Conservation (phyloP, 2,113 vertebrate genomes). For the Tachysurus fulvidraco region DNA sequence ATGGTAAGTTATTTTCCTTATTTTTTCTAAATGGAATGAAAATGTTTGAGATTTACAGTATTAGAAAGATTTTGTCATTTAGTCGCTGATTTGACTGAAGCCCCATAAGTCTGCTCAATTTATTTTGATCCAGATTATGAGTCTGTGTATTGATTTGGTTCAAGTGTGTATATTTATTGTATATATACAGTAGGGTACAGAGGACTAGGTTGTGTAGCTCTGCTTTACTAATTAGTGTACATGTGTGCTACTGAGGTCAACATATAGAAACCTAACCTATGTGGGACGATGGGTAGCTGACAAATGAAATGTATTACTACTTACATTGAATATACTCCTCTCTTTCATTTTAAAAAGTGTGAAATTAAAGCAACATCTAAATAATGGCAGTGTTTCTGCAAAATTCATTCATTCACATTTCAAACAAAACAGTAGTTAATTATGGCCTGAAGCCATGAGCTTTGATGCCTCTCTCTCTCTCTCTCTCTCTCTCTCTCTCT, state of each 20-base stretch:
- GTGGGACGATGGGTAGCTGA: no score
- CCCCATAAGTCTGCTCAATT: neutral
- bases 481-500: conserved; percentile 62
- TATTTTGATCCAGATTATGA: neutral
- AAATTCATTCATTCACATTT: conserved; percentile 66
- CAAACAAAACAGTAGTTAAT: conserved; percentile 70
- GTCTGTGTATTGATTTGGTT: neutral
- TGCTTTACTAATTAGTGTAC: neutral
- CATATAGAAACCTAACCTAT: neutral
- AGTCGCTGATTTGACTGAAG: neutral
- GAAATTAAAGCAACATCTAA: conserved; percentile 67
- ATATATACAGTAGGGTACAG: neutral
- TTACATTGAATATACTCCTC: neutral
- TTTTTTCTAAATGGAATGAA: neutral
- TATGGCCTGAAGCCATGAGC: conserved; percentile 72
- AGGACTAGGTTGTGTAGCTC: neutral
- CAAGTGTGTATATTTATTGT: neutral
- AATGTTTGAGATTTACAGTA: neutral
- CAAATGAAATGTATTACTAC: neutral
- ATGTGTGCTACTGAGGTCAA: neutral
- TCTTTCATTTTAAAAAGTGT: neutral
- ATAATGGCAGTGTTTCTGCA: conserved; percentile 63
- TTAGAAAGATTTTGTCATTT: neutral
- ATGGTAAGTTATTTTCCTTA: neutral
- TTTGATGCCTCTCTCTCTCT: conserved; percentile 73